Evolutionary conservation across 2,797 vertebrate genomes (phyloP), one percentile per base, ranked within the genome.

Genomic region (Scolopax rusticola): DNA sequence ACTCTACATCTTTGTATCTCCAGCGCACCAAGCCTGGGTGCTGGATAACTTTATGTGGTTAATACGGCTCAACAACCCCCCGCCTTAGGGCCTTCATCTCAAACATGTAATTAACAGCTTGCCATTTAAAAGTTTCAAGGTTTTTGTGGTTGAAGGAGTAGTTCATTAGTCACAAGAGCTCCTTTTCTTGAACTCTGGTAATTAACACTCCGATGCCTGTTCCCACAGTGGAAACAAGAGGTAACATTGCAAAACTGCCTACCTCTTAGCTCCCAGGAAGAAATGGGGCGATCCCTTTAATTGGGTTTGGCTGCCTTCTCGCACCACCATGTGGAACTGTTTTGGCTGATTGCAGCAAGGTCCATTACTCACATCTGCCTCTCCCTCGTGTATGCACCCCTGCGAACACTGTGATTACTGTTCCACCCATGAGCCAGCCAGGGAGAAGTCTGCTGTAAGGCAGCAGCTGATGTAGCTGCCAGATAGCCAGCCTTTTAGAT

Each of bases 161-260:
- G 64, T 68, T 90, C 43, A 84, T 96, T 93, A 97, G 82, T 95
- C 93, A 90, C 74, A 93, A 83, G 70, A 85, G 75, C 84, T 78
- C 64, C 81, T 80, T 94, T 88, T 87, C 93, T 93, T 86, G 86
- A 91, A 89, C 88, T 81, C 64, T 2, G 28, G 45, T 63, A 69
- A 94, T 87, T 84, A 90, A 82, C 87, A 56, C 67, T 24, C 86
- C 47, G 63, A 70, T 65, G 85, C 85, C 95, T 76, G 59, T 96
- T 98, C 97, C 97, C 98, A 97, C 89, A 96, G 84, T 47, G 57
- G 68, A 94, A 97, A 89, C 56, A 89, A 88, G 80, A 84, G 84
- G 51, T 24, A 76, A 21, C 68, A 88, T 98, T 97, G 81, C 67
- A 76, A 97, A 97, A 97, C 19, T 23, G 41, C 93, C 17, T 5